Conservation (phyloP, 2,113 vertebrate genomes). For the Electrona antarctica region DNA sequence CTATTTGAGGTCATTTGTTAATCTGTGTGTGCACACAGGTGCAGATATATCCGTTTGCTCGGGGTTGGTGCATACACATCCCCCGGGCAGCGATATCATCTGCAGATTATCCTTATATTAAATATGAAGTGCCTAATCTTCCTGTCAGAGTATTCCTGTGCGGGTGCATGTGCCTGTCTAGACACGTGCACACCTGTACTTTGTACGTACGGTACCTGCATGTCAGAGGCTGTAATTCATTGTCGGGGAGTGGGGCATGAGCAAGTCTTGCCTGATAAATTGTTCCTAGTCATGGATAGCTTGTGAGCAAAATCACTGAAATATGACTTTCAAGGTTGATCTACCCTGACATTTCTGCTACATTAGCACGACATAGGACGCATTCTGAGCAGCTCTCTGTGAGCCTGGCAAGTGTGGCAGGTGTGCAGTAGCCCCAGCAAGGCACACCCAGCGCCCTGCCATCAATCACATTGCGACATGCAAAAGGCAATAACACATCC, state of each 20-base stretch:
- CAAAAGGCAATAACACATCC: slow-evolving; percentile 49
- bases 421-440: slow-evolving; percentile 19
- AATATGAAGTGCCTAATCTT: slow-evolving; percentile 9
- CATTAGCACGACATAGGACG: slow-evolving; percentile 66
- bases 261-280: slow-evolving; percentile 64
- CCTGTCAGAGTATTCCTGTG: slow-evolving; percentile 1
- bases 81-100: slow-evolving; percentile 24
- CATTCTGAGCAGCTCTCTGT: slow-evolving; percentile 53
- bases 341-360: slow-evolving; percentile 74
- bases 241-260: slow-evolving; percentile 47
- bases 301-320: slow-evolving; percentile 71
- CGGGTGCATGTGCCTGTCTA: slow-evolving; percentile 18
- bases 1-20: neutral
- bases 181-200: slow-evolving; percentile 4
- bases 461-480: slow-evolving; percentile 51
- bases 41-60: neutral
- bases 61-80: slow-evolving; percentile 10
- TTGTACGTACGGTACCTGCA: slow-evolving; percentile 25
- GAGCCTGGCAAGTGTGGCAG: slow-evolving; percentile 29
- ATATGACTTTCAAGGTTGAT: slow-evolving; percentile 76
- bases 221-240: slow-evolving; percentile 67
- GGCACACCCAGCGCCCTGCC: slow-evolving; percentile 34
- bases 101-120: slow-evolving; percentile 30
- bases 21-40: neutral
- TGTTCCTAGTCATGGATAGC: slow-evolving; percentile 61